Base-by-base conservation (phyloP, 2,113 vertebrate genomes). In the Puntigrus tetrazona region DNA sequence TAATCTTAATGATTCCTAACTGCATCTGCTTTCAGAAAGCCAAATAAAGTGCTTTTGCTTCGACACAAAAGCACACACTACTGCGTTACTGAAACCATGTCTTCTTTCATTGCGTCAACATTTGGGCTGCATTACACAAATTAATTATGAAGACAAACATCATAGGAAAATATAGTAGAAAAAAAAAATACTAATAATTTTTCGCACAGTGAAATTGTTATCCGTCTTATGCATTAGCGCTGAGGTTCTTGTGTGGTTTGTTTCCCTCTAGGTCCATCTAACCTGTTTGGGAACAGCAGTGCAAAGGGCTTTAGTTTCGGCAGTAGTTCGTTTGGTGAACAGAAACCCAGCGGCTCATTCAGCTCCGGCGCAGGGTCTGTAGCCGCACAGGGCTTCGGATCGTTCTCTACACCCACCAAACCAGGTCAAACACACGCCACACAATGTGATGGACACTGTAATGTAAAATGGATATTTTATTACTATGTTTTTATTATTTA, bases 341-440 rank as follows among this genome's bases (percentile, higher is more conserved):
- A 98, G 94, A 99, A 99, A 73, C 85, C 96, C 0, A 55, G 94
- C 0, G 97, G 97, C 65, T 98, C 97, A 0, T 99, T 99, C 93
- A 99, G 92, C 86, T 94, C 96, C 0, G 95, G 96, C 29, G 94
- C 90, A 5, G 97, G 96, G 3, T 97, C 95, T 0, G 98, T 99
- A 13, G 97, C 98, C 0, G 90, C 96, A 2, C 98, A 99, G 88
- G 98, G 98, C 75, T 99, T 99, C 1, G 97, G 98, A 0, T 95
- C 94, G n/a, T 99, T 98, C 87, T 89, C 95, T 73, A 92, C 92
- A 45, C 95, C 97, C 0, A 88, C 92, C 83, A 98, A 99, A 95
- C 83, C 95, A 95, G 95, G 98, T 98, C 91, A 59, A 43, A 7
- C 5, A 43, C 45, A 43, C 29, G 16, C 34, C 34, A 65, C 61